These are phyloP conservation scores for Schizaphis graminum DNA, from an alignment of 2,888 invertebrate genomes.

Conservation along the genomic window DNA sequence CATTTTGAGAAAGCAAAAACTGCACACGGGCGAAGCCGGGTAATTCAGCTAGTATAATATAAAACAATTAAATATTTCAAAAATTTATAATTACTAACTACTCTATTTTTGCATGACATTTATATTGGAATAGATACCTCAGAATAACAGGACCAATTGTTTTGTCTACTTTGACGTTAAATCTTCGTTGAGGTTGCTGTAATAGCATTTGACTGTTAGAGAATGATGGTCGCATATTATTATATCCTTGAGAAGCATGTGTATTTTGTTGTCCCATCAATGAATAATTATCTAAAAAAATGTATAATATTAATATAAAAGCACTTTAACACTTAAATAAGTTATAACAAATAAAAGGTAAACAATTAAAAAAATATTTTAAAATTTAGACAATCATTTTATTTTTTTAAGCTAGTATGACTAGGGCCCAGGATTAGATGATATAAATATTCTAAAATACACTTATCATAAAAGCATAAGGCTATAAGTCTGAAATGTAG, in stretches of 20 bases:
- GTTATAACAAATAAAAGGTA: background rate
- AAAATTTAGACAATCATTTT: background rate
- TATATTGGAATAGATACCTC: constrained; percentile 38
- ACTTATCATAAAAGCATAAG: background rate
- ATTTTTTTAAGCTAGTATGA: background rate
- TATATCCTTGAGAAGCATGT: constrained; percentile 44
- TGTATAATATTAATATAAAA: background rate
- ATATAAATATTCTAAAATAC: background rate
- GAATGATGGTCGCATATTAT: constrained; percentile 30
- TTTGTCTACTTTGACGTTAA: constrained; percentile 60
- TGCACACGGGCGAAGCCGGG: too few species aligned
- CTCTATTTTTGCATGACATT: background rate
- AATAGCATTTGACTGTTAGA: constrained; percentile 42
- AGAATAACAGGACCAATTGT: constrained; percentile 63
- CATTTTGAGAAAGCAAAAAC: too few species aligned
- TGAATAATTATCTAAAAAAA: constrained; percentile 52
- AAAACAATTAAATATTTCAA: background rate
- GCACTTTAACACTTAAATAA: background rate
- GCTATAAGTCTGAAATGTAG: background rate
- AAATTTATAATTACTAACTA: background rate
- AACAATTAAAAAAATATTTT: background rate
- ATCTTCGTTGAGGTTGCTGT: constrained; percentile 58
- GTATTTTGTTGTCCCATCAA: constrained; percentile 40
- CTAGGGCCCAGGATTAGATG: background rate
- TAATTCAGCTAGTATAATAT: too few species aligned